Conservation (phyloP, 1,140 invertebrate species). For the Tetragnatha versicolor region DNA sequence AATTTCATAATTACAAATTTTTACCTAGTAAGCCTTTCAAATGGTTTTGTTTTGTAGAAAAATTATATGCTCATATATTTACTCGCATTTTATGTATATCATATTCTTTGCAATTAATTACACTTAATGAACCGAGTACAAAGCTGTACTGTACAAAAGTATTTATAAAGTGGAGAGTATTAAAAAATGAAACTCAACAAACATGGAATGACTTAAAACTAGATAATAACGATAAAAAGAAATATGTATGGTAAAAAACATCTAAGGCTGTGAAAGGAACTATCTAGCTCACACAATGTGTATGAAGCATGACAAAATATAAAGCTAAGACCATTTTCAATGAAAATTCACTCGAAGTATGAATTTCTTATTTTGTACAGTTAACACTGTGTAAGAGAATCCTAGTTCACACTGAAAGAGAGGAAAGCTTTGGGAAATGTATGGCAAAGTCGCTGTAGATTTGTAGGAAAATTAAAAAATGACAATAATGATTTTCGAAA, state of each 20-base stretch:
- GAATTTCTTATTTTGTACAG: not conserved
- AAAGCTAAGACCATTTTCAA: slow-evolving; percentile 42
- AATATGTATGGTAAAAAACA: slow-evolving; percentile 20
- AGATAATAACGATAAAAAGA: slow-evolving; percentile 5
- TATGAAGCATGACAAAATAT: slow-evolving; percentile 28
- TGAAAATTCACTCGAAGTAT: slow-evolving; percentile 7
- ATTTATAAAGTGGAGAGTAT: slow-evolving; percentile 19
- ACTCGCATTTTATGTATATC: slow-evolving; percentile 49
- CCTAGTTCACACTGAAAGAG: slow-evolving; percentile 14
- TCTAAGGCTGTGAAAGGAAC: slow-evolving; percentile 46
- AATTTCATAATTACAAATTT: slow-evolving; percentile 53
- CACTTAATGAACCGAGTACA: slow-evolving; percentile 38
- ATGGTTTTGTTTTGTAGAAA: slow-evolving; percentile 30
- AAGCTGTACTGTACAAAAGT: slow-evolving; percentile 33
- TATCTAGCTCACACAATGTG: slow-evolving; percentile 3
- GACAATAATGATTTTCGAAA: slow-evolving; percentile 16
- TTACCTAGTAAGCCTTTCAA: slow-evolving; percentile 39
- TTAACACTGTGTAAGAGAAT: not conserved
- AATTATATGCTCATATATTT: slow-evolving; percentile 51
- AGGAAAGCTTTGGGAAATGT: slow-evolving; percentile 24
- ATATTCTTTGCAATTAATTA: slow-evolving; percentile 42
- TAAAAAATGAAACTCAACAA: slow-evolving; percentile 32
- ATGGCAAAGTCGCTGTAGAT: slow-evolving; percentile 25
- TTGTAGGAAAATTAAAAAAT: slow-evolving; percentile 14
- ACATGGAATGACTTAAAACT: slow-evolving; percentile 48